Evolutionary conservation across 2,113 vertebrate genomes (phyloP), one percentile per base, ranked within the genome.

Genomic region (Machaerirhynchus nigripectus): DNA sequence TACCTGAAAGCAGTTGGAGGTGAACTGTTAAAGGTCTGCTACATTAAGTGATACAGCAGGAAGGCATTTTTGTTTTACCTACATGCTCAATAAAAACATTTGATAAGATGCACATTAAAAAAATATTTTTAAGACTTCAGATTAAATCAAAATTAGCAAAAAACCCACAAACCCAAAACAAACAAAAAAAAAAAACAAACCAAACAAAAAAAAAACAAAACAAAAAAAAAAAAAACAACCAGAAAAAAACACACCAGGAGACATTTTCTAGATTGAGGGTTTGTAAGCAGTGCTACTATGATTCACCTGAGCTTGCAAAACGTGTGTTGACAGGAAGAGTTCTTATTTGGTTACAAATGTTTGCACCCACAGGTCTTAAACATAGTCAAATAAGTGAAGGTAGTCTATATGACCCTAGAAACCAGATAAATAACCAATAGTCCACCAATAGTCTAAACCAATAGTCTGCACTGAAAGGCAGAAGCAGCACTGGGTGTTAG

Each of bases 221-320:
- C 31, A 9, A 6, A 9, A 4, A 2, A n/a, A 16, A 30, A 37
- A 9, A 6, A 9, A 4, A 2, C 3, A 15, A 27, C 12, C 33
- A 33, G 23, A 50, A 16, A 33, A 39, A 12, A 5, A 3, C 15
- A 61, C 20, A 77, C 15, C 15, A 33, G 22, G 49, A 63, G 42
- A 56, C 27, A 37, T 24, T 56, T 63, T 63, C 27, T 37, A 56
- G 71, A 33, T 28, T 37, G 24, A 49, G 37, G 33, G 12, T 59
- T 42, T 88, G 33, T 39, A 91, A 96, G 49, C 71, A 59, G 14
- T 37, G 50, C 37, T 70, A 35, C 53, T 22, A 11, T 11, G 39
- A 89, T 64, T 68, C 74, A 64, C 44, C 31, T 26, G 68, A 74
- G 11, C 53, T 44, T 79, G 69, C 31, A 81, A 86, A 86, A 75